Conservation (phyloP, 2,113 vertebrate genomes). For the Coryphaenoides rupestris region DNA sequence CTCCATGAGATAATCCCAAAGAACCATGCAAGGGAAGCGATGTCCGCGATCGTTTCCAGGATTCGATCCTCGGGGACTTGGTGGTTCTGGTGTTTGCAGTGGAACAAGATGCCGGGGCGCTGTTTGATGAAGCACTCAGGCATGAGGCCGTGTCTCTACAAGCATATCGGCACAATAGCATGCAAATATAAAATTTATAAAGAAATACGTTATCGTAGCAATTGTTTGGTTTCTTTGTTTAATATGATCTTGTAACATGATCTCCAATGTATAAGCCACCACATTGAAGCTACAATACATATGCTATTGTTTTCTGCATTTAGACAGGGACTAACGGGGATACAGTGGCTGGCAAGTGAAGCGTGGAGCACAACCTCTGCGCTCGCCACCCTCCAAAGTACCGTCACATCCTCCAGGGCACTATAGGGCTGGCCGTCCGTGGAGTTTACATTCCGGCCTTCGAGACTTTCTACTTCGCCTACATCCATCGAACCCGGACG, state of each 20-base stretch:
- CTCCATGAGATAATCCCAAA: constrained; percentile 74
- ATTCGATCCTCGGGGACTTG: constrained; percentile 60
- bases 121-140: constrained; percentile 68
- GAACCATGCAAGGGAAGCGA: constrained; percentile 51
- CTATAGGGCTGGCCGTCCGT: constrained; percentile 75
- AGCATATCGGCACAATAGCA: no score
- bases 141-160: constrained; percentile 11
- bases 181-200: no score
- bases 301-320: no score
- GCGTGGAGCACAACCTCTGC: constrained; percentile 78
- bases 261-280: no score
- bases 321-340: constrained; percentile 65
- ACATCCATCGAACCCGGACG: constrained; percentile 48
- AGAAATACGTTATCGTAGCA: no score
- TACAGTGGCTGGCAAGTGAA: constrained; percentile 78
- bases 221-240: no score
- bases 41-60: constrained; percentile 64
- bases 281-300: no score
- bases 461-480: constrained; percentile 69
- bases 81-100: constrained; percentile 76
- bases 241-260: no score
- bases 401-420: constrained; percentile 67
- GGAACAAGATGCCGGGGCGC: constrained; percentile 71
- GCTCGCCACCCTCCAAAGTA: constrained; percentile 65
- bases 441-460: constrained; percentile 66